phyloP scores from a whole-genome alignment of 2,113 vertebrate species.

The Paraplagusia blochii region DNA sequence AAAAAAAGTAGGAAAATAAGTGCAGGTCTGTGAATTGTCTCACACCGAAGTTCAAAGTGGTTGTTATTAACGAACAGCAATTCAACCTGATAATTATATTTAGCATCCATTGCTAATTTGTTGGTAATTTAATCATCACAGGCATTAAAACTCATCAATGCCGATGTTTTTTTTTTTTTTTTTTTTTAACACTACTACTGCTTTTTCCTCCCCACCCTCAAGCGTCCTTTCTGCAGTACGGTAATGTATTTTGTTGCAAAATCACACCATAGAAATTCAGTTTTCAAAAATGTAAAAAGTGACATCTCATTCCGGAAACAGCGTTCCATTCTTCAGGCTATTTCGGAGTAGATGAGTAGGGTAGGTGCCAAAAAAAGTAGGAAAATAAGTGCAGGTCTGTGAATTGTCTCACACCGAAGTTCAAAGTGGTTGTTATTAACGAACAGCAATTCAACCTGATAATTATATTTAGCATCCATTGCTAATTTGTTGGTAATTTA shows the following conservation, averaged over 20 bases:
- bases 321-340: not conserved
- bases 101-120: too few relatives aligned
- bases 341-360: not conserved
- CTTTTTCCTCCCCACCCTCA: too few relatives aligned
- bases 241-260: not conserved
- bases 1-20: not conserved
- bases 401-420: not conserved
- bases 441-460: not conserved
- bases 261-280: conserved; percentile 4
- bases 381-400: not conserved
- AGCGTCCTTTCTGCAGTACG: too few relatives aligned
- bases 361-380: not conserved
- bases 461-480: too few relatives aligned
- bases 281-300: conserved; percentile 15
- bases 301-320: not conserved
- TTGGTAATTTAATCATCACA: conserved; percentile 26
- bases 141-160: too few relatives aligned
- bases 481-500: too few relatives aligned
- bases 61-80: conserved; percentile 5
- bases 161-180: too few relatives aligned
- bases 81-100: too few relatives aligned
- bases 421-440: not conserved
- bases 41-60: not conserved
- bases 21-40: not conserved
- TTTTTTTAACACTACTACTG: too few relatives aligned